Conservation (phyloP, 2,113 vertebrate genomes). For the Salvelinus sp. region DNA sequence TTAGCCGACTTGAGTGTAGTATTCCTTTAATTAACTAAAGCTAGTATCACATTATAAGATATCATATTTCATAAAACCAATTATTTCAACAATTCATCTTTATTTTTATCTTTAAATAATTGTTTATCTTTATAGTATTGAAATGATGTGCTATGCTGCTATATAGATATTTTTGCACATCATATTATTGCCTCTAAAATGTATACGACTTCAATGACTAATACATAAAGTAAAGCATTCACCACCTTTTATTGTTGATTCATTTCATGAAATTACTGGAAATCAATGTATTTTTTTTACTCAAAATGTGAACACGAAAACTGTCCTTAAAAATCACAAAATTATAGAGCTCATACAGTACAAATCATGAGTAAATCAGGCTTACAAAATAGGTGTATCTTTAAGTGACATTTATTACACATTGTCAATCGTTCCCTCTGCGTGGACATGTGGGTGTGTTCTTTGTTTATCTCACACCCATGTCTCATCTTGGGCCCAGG, state of each 20-base stretch:
- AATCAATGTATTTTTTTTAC: neutral
- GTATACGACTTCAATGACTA: no score
- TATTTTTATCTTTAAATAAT: neutral
- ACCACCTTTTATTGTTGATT: no score
- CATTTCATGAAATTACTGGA: neutral
- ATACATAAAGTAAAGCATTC: no score
- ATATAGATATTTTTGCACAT: neutral
- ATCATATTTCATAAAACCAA: neutral
- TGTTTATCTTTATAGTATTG: neutral
- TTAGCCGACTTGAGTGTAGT: no score
- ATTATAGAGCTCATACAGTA: neutral
- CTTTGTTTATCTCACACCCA: neutral
- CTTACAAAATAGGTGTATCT: constrained; percentile 5
- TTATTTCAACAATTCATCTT: neutral
- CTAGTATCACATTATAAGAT: neutral
- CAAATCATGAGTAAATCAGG: neutral
- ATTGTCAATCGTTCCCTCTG: neutral
- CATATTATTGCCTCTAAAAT: no score
- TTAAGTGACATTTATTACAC: neutral
- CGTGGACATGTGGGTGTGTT: neutral
- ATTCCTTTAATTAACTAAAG: no score
- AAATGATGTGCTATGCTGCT: neutral
- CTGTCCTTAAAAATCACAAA: neutral
- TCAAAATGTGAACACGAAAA: neutral
- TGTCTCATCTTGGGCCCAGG: constrained; percentile 30